These are phyloP conservation scores for Petrocephalus microphthalmus DNA, from an alignment of 2,113 vertebrate species.

Conservation along the genomic window DNA sequence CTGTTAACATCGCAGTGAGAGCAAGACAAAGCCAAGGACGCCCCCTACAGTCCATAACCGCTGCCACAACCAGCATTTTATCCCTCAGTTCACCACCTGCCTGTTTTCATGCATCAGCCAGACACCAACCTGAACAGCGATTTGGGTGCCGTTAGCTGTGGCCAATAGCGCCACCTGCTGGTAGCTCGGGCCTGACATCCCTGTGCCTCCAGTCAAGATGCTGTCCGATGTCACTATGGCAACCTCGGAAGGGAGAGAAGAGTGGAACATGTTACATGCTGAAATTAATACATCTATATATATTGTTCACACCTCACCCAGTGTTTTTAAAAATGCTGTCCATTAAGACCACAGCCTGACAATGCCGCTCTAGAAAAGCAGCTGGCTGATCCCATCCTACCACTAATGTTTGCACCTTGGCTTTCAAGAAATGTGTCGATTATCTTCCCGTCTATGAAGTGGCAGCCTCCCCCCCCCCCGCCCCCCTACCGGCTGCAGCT, in stretches of 20 bases:
- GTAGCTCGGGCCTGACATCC: conserved; percentile 43
- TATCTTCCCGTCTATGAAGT: background rate
- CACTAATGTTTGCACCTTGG: background rate
- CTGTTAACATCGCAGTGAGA: background rate
- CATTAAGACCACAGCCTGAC: background rate
- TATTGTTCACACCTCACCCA: background rate
- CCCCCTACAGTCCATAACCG: background rate
- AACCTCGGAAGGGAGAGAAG: conserved; percentile 43
- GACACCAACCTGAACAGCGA: conserved; percentile 60
- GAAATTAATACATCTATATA: background rate
- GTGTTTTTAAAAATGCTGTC: background rate
- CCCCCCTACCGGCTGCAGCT: conserved; percentile 54
- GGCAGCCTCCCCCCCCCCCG: background rate
- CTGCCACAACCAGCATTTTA: background rate
- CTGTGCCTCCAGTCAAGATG: conserved; percentile 43
- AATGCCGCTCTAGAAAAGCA: background rate
- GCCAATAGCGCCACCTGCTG: conserved; percentile 69
- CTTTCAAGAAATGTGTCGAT: background rate
- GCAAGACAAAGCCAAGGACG: background rate
- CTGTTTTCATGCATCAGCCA: background rate
- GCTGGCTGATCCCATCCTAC: background rate
- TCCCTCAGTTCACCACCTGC: background rate
- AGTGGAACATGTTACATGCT: background rate
- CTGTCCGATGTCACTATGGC: conserved; percentile 58
- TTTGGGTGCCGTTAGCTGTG: conserved; percentile 56